Conservation (phyloP, 2,888 invertebrate species). For the Pristionchus arcanus region DNA sequence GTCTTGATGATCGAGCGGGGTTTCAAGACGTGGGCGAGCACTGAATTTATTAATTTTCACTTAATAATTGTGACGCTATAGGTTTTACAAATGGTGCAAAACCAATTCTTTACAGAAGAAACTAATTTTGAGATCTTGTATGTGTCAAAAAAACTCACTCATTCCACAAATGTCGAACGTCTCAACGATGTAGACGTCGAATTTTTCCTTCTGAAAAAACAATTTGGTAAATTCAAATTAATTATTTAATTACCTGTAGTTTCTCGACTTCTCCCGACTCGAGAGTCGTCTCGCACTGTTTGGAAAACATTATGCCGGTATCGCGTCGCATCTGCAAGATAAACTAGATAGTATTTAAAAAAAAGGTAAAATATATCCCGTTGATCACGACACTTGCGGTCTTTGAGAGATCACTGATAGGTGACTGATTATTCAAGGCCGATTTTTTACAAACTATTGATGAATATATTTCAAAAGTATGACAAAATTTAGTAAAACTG, state of each 20-base stretch:
- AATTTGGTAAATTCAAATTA: background rate
- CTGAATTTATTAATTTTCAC: background rate
- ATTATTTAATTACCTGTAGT: background rate
- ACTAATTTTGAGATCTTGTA: too few species aligned
- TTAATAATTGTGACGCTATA: too few species aligned
- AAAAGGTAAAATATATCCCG: too few species aligned
- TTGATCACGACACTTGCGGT: too few species aligned
- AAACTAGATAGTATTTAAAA: background rate
- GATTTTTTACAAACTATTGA: background rate
- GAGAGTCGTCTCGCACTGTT: slow-evolving; percentile 14
- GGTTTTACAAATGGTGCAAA: too few species aligned
- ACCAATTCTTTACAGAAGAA: too few species aligned
- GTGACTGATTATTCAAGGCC: too few species aligned
- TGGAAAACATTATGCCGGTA: background rate
- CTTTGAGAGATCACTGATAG: too few species aligned
- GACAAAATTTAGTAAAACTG: background rate
- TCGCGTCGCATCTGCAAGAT: background rate
- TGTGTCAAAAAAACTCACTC: background rate
- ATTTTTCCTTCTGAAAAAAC: background rate
- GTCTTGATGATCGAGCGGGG: background rate
- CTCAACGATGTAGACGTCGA: slow-evolving; percentile 19
- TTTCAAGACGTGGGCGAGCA: slow-evolving; percentile 20
- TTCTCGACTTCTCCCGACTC: background rate
- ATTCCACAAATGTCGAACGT: slow-evolving; percentile 1
- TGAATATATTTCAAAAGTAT: background rate